phyloP scores from a whole-genome alignment of 2,888 invertebrate species.

The Eueremaeus valkanovi region DNA sequence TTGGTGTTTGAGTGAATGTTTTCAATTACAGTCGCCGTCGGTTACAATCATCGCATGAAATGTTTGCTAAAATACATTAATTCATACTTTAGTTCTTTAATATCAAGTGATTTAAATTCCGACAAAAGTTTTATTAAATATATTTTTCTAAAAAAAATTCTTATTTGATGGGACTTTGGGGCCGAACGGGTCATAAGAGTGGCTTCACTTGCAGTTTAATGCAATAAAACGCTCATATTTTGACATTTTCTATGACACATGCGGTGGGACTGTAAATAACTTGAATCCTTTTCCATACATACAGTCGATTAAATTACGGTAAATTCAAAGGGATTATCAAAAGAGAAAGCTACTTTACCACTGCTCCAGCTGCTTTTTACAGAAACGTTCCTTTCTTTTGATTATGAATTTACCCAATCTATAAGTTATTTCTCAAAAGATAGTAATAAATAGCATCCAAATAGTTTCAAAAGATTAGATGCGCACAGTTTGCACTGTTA shows the following conservation, averaged over 20 bases:
- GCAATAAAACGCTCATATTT: slow-evolving; percentile 23
- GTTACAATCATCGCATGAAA: slow-evolving; percentile 19
- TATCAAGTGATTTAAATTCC: slow-evolving; percentile 1
- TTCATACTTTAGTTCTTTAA: not conserved
- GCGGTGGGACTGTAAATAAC: not conserved
- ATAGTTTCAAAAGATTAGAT: not conserved
- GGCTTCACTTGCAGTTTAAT: not conserved
- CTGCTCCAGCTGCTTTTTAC: no score
- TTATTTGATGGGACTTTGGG: not conserved
- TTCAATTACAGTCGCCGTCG: slow-evolving; percentile 26
- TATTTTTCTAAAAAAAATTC: not conserved
- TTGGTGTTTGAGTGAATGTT: not conserved
- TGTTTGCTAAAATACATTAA: not conserved
- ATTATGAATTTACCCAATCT: not conserved
- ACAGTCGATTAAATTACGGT: slow-evolving; percentile 23
- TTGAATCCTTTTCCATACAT: not conserved
- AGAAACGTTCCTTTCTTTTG: not conserved
- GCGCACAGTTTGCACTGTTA: not conserved
- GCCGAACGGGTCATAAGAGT: not conserved
- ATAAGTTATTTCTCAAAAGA: slow-evolving; percentile 19
- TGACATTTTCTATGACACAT: slow-evolving; percentile 24
- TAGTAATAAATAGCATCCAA: slow-evolving; percentile 1
- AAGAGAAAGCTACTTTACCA: not conserved
- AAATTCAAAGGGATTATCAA: slow-evolving; percentile 1
- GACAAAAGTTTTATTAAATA: not conserved